Evolutionary conservation across 2,113 vertebrate species (phyloP).

Genomic region (Neolamprologus ventralis): DNA sequence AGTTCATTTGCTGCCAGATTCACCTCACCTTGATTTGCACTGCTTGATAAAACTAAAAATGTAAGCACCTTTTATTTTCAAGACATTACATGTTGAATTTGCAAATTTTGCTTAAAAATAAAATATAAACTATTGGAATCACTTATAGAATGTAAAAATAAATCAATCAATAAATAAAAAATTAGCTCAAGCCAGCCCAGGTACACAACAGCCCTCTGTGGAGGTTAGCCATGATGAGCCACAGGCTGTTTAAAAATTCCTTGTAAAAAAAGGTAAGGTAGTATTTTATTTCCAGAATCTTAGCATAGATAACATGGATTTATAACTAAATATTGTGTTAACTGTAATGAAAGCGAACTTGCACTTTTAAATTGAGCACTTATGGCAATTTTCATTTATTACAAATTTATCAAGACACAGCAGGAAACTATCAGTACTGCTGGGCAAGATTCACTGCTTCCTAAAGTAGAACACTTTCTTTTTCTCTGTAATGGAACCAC

Average conservation of each 20-base stretch:
- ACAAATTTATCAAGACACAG: slow-evolving; percentile 14
- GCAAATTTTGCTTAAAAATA: neutral
- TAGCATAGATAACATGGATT: neutral
- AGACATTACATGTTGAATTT: neutral
- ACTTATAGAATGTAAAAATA: fast-evolving
- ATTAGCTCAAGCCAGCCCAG: neutral
- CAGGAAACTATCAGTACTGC: neutral
- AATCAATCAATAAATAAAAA: neutral
- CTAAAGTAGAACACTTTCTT: neutral
- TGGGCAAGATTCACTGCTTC: neutral
- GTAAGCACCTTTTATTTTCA: neutral
- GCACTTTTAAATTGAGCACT: neutral
- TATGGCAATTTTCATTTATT: neutral
- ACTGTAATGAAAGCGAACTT: neutral
- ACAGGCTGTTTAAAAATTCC: neutral
- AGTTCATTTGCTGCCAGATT: neutral
- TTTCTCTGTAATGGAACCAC: neutral
- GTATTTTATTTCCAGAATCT: neutral
- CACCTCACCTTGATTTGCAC: too few relatives aligned
- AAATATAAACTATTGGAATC: neutral
- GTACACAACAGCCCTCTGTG: too few relatives aligned
- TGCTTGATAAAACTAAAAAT: neutral
- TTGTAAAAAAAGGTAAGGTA: neutral
- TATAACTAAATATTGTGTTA: neutral
- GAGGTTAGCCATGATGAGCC: neutral